Base-by-base conservation (phyloP, 1,140 invertebrate genomes). In the Archivesica marissinica region DNA sequence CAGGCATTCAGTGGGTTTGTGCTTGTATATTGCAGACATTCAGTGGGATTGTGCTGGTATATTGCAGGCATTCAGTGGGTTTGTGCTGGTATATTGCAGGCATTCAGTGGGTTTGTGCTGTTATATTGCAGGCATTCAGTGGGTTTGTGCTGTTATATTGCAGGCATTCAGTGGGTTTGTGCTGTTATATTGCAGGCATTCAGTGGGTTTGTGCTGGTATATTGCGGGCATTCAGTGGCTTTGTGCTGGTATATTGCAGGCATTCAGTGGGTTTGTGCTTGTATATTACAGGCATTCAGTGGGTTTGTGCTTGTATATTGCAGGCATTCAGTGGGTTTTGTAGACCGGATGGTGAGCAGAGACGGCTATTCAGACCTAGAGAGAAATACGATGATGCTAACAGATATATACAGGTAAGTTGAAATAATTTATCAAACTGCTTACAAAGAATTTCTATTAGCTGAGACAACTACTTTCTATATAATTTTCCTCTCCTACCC, bases 321-420 rank as follows among this genome's bases (percentile, higher is more conserved):
- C 47, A 84, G 81, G 56, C 68, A 0, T 75, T 83, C 33, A 59
- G 54, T 50, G 54, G 64, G 41, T 59, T 84, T 33, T 74, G 76
- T 59, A 75, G 66, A 33, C 39, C 78, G 35, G 23, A 35, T 35
- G 17, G 20, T 15, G 47, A 44, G 13, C 44, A 77, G 11, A 68
- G 72, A 56, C 17, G 17, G 17, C 13, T 54, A 13, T 83, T 75
- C 70, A 20, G 68, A 39, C 82, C 56, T 2, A 66, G 54, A 35
- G 61, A 66, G 28, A 41, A 68, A 25, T 85, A 77, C 78, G 74
- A 76, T 70, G 82, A 85, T 76, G 72, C 56, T 23, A 77, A 66
- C 39, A 77, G 82, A 85, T 85, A 85, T 39, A 76, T 41, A 77
- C 82, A 85, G 61, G 82, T 85, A 39, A 66, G 23, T 59, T 11